phyloP scores from a whole-genome alignment of 1,140 invertebrate species.

The Drosophila nikananu region DNA sequence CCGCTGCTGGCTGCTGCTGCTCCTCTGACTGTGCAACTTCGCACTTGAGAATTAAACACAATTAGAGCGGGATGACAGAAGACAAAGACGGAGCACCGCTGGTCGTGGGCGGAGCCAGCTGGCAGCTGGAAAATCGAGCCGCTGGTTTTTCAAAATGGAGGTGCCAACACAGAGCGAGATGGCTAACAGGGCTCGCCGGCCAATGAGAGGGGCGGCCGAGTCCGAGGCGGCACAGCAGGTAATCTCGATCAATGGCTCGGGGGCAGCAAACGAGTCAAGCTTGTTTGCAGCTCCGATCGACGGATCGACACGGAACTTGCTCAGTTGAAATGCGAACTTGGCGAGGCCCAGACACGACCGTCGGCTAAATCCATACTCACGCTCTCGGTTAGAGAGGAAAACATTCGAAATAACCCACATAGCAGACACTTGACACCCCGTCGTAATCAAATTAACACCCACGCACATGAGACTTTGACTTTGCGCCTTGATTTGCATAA shows the following conservation, averaged over 20 bases:
- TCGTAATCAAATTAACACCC: constrained; percentile 83
- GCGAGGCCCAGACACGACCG: constrained; percentile 71
- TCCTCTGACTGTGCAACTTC: constrained; percentile 78
- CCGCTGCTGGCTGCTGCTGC: constrained; percentile 19
- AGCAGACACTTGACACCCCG: constrained; percentile 42
- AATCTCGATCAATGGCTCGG: constrained; percentile 75
- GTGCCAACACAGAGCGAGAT: constrained; percentile 61
- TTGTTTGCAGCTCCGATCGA: constrained; percentile 62
- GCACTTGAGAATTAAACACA: constrained; percentile 82
- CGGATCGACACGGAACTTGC: constrained; percentile 54
- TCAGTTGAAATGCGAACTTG: constrained; percentile 82
- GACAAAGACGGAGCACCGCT: constrained; percentile 17
- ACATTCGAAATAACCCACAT: constrained; percentile 27
- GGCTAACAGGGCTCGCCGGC: constrained; percentile 23
- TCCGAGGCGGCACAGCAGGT: constrained; percentile 43
- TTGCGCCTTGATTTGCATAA: constrained; percentile 73
- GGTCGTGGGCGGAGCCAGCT: constrained; percentile 59
- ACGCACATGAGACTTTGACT: constrained; percentile 59
- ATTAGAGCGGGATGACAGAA: constrained; percentile 56
- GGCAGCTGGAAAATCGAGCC: constrained; percentile 45
- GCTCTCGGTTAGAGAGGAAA: background rate
- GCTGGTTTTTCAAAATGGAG: constrained; percentile 82
- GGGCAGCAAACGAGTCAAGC: constrained; percentile 68
- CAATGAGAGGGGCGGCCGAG: constrained; percentile 2
- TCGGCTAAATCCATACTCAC: constrained; percentile 42